Evolutionary conservation across 2,888 invertebrate species (phyloP).

Genomic region (Polyploca ridens): DNA sequence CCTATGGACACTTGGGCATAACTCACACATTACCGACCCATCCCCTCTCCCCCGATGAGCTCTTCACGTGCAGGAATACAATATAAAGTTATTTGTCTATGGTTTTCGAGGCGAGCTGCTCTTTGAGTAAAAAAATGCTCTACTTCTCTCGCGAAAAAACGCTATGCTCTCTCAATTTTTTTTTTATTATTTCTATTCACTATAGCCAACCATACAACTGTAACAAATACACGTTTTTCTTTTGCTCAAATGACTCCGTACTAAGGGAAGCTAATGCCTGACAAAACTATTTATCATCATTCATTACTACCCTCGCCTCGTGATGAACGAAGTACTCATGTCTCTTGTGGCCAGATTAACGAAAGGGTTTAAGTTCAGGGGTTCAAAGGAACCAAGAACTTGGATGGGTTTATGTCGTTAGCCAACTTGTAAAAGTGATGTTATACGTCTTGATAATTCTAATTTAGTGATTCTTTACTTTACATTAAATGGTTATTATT

Average conservation of each 20-base stretch:
- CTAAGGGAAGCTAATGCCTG: conserved; percentile 31
- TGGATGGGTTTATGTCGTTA: conserved; percentile 23
- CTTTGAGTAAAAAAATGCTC: too few species aligned
- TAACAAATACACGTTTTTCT: not conserved
- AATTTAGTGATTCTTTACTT: not conserved
- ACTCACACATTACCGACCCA: too few species aligned
- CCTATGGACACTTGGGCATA: too few species aligned
- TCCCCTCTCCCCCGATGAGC: too few species aligned
- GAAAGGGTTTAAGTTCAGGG: conserved; percentile 68
- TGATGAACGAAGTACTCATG: conserved; percentile 47
- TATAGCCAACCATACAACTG: too few species aligned
- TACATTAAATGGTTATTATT: too few species aligned
- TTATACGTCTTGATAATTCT: conserved; percentile 12
- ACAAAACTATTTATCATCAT: conserved; percentile 78
- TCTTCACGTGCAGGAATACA: too few species aligned
- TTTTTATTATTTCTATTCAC: too few species aligned
- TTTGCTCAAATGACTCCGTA: not conserved
- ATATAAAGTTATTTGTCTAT: too few species aligned
- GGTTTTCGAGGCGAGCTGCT: too few species aligned
- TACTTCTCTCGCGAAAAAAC: too few species aligned
- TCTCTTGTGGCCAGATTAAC: conserved; percentile 68
- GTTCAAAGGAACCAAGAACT: conserved; percentile 45
- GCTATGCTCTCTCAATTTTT: too few species aligned
- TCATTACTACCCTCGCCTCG: conserved; percentile 60
- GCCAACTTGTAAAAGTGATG: conserved; percentile 27